Evolutionary conservation across 2,888 invertebrate genomes (phyloP).

Genomic region (Poecilus cupreus): DNA sequence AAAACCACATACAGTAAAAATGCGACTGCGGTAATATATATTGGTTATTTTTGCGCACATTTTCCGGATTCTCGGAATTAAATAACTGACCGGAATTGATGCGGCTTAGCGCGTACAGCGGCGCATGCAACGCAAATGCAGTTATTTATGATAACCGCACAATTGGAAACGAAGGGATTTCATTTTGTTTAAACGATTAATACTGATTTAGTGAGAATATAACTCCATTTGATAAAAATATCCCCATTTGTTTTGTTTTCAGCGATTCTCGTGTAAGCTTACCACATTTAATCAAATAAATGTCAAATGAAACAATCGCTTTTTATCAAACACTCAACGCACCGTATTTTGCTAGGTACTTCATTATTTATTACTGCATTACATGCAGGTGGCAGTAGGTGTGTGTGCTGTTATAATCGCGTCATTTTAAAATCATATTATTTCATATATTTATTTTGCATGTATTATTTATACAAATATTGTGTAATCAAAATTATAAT

Average conservation of each 20-base stretch:
- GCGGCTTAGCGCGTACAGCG: constrained; percentile 45
- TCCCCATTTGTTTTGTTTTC: constrained; percentile 47
- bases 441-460: constrained; percentile 41
- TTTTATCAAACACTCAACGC: constrained; percentile 37
- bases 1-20: constrained; percentile 19
- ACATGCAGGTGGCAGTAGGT: not conserved
- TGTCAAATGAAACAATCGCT: constrained; percentile 55
- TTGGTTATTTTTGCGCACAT: constrained; percentile 44
- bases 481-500: constrained; percentile 47
- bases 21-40: constrained; percentile 17
- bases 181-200: constrained; percentile 59
- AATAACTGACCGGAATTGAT: constrained; percentile 59
- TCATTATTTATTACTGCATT: constrained; percentile 45
- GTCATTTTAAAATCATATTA: constrained; percentile 31
- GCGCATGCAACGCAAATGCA: constrained; percentile 47
- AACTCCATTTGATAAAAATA: constrained; percentile 51
- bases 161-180: constrained; percentile 48
- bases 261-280: constrained; percentile 49
- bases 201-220: constrained; percentile 58
- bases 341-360: not conserved
- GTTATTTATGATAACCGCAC: constrained; percentile 60
- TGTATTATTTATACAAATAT: constrained; percentile 43
- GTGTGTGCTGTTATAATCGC: constrained; percentile 19
- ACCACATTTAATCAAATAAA: constrained; percentile 59
- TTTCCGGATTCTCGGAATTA: constrained; percentile 51